Base-by-base conservation (phyloP, 1,140 invertebrate genomes). In the Tenebrio molitor region DNA sequence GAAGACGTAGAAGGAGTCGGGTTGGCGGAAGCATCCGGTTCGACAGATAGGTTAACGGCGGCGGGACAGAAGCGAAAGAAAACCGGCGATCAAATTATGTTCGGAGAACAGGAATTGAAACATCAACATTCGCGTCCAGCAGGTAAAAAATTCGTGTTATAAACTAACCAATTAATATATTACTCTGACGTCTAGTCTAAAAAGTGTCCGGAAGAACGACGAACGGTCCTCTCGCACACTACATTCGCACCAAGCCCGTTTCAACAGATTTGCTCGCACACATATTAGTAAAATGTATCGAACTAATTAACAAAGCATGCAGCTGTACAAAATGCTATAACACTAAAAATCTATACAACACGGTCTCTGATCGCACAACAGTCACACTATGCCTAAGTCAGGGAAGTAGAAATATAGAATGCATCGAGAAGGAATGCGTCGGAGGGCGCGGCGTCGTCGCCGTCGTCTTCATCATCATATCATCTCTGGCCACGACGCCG, bases 311-410 rank as follows among this genome's bases (percentile, higher is more conserved):
- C 75, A 76, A 79, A 80, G 79, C 79, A 80, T 80, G 79, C 78
- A 80, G 74, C 78, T 80, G 77, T 80, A 80, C 79, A 80, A 80
- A 80, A 79, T 80, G 78, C 79, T 79, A 72, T 72, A 80, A 79
- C 77, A 81, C 76, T 81, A 81, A 79, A 78, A 78, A 76, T 78
- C 72, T 76, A 75, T 33, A 76, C n/a, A n/a, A n/a, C 39, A 53
- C 68, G 58, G 63, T 70, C 46, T 68, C 62, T 69, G 44, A 50
- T 73, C 76, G 58, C 72, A 68, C 67, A 53, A 69, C 73, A 74
- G 70, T 73, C 74, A 72, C 74, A 66, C 76, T 44, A 71, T 29
- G 69, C 66, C 67, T 68, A 69, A 76, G 41, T 36, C 15, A 42
- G 70, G 46, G 72, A 67, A 69, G 76, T 78, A 76, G 75, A 78